Percentiles rank a stretch among this genome's conserved stretches.
Conservation (phyloP, 2,888 invertebrate species). For the Harpalus rufipes region DNA sequence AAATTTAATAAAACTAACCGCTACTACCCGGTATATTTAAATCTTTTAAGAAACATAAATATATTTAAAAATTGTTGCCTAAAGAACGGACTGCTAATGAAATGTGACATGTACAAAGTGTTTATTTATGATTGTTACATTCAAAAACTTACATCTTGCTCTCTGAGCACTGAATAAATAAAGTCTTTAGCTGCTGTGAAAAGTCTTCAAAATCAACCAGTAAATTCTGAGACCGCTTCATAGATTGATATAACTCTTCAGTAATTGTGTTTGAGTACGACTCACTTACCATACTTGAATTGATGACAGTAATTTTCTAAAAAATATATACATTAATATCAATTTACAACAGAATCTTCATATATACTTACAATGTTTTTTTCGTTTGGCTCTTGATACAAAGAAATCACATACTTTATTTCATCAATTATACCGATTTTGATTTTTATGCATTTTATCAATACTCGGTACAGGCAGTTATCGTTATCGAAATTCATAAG, state of each 20-base stretch:
- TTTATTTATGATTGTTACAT: no score
- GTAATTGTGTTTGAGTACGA: constrained; percentile 16
- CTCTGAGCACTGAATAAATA: neutral
- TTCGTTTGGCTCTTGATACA: no score
- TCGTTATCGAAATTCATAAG: no score
- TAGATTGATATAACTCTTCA: neutral
- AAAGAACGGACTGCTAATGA: neutral
- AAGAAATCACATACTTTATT: no score
- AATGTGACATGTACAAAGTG: neutral
- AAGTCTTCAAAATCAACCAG: constrained; percentile 30
- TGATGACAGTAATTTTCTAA: constrained; percentile 42
- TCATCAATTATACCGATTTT: no score
- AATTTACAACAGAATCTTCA: neutral
- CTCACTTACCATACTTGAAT: neutral
- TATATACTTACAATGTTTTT: neutral
- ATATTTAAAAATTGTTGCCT: neutral
- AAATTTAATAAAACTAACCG: no score
- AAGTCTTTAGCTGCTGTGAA: neutral
- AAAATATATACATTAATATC: neutral
- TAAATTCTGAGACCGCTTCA: constrained; percentile 33
- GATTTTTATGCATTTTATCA: no score
- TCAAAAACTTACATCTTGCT: constrained; percentile 13
- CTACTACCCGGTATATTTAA: no score
- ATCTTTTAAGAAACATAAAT: no score
- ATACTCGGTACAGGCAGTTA: no score